Evolutionary conservation across 2,113 vertebrate genomes (phyloP), one percentile per base, ranked within the genome.

Genomic region (Neolamprologus toae): DNA sequence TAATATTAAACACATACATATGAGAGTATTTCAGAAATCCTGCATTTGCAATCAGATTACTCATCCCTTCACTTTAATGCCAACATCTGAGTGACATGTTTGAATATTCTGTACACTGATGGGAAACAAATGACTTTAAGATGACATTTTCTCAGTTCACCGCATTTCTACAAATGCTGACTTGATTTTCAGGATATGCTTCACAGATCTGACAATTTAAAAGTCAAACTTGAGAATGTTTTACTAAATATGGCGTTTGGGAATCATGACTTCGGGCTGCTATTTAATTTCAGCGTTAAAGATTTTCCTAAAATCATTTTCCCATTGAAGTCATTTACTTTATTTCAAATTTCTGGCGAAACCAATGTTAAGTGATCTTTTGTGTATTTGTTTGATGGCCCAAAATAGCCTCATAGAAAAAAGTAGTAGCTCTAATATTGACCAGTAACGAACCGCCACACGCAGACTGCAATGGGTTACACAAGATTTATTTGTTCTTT

Each of bases 341-440:
- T 11, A 73, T 10, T 73, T 1, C 0, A 45, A 26, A 0, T 45
- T 73, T 45, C 21, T 26, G 40, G 21, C 0, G 0, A 45, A 73
- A 73, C 9, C 14, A 47, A 4, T 47, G 40, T 47, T 11, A 17
- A 1, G 40, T 28, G 14, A 26, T 26, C 13, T 76, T 76, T 76
- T 0, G 3, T 4, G 42, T 11, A 76, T 76, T 76, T 47, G 40
- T 26, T 76, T 47, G 13, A 73, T 47, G 9, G 16, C 40, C 45
- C 45, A 47, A 47, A 47, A 47, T 47, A 0, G 45, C 45, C 45
- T 47, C 40, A 1, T 47, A 2, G 0, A 47, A 47, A 13, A 47
- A 47, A 47, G 45, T 16, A 16, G 45, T 16, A 47, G 7, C 45
- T 47, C 45, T 47, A 47, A 47, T 47, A 47, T 47, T 47, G 45